Evolutionary conservation across 2,888 invertebrate species (phyloP).

Genomic region (Corbicula japonica): DNA sequence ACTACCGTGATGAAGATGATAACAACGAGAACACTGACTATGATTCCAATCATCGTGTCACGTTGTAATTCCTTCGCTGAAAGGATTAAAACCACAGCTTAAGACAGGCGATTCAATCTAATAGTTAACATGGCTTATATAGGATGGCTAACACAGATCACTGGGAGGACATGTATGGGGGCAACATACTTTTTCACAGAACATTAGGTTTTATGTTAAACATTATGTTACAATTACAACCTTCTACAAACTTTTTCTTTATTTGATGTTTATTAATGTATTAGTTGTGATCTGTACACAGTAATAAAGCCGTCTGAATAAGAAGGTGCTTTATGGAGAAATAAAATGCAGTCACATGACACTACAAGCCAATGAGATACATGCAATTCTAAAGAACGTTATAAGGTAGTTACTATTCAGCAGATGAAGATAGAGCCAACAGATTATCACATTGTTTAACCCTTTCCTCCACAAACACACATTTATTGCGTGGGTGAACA

Average conservation of each 20-base stretch:
- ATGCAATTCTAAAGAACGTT: too few species aligned
- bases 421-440: too few species aligned
- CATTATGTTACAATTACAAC: not conserved
- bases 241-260: not conserved
- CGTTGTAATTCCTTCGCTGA: slow-evolving; percentile 46
- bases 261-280: not conserved
- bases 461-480: too few species aligned
- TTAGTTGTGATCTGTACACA: not conserved
- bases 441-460: too few species aligned
- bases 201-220: not conserved
- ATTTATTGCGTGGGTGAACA: too few species aligned
- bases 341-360: not conserved
- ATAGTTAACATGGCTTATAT: not conserved
- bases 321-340: not conserved
- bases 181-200: too few species aligned
- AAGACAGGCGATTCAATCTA: not conserved
- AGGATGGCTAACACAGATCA: not conserved
- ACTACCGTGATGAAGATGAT: slow-evolving; percentile 69
- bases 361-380: not conserved
- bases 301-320: not conserved
- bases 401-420: too few species aligned
- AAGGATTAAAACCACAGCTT: slow-evolving; percentile 1
- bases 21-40: slow-evolving; percentile 69
- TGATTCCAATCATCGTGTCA: slow-evolving; percentile 65
- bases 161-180: too few species aligned